Percentiles rank a stretch among this genome's conserved stretches.
These are phyloP conservation scores for Zeus faber DNA, from an alignment of 2,113 vertebrate genomes.

Conservation along the genomic window DNA sequence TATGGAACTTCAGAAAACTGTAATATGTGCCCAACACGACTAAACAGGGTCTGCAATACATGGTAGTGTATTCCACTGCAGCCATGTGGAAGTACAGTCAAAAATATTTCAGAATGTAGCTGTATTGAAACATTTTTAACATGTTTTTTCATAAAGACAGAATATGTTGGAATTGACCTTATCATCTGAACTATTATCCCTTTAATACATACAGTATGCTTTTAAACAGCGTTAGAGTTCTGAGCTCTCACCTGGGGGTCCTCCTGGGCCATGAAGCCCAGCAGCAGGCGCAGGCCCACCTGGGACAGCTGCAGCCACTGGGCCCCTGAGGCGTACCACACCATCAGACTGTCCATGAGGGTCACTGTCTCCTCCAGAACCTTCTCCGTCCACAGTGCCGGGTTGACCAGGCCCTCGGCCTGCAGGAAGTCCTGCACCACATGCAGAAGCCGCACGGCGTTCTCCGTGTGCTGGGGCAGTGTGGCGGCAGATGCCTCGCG, in stretches of 20 bases:
- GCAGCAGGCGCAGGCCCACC: conserved; percentile 87
- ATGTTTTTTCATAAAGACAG: too few relatives aligned
- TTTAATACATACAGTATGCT: too few relatives aligned
- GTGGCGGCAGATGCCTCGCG: conserved; percentile 82
- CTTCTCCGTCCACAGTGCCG: conserved; percentile 91
- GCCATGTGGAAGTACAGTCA: too few relatives aligned
- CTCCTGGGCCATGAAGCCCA: conserved; percentile 93
- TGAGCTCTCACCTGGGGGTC: conserved; percentile 85
- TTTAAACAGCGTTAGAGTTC: too few relatives aligned
- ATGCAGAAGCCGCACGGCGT: conserved; percentile 87
- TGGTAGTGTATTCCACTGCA: too few relatives aligned
- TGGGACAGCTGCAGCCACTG: conserved; percentile 87
- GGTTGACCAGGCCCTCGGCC: conserved; percentile 87
- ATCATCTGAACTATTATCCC: too few relatives aligned
- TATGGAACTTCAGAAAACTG: too few relatives aligned
- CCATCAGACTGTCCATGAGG: conserved; percentile 89
- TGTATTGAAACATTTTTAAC: too few relatives aligned
- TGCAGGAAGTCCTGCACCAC: conserved; percentile 93
- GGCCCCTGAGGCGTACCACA: conserved; percentile 85
- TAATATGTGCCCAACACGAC: too few relatives aligned
- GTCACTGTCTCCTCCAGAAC: conserved; percentile 89
- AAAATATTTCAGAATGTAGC: too few relatives aligned
- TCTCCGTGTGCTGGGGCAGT: conserved; percentile 86
- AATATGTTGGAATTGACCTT: too few relatives aligned
- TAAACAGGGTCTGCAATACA: too few relatives aligned